Evolutionary conservation across 2,888 invertebrate genomes (phyloP).

Genomic region (Lamproptera curius): DNA sequence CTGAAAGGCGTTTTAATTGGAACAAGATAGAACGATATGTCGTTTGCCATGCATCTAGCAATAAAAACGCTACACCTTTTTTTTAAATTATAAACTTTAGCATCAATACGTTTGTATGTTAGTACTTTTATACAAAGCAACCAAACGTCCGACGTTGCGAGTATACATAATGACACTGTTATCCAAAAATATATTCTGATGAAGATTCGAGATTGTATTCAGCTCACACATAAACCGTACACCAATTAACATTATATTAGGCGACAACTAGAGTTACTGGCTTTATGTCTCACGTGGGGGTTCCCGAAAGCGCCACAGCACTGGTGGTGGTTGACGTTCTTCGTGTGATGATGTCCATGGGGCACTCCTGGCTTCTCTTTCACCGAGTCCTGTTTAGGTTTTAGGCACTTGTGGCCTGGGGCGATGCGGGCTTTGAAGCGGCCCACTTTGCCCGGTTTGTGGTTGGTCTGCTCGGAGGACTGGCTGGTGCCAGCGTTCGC

Average conservation of each 20-base stretch:
- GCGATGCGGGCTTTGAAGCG: conserved; percentile 61
- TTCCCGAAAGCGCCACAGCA: conserved; percentile 74
- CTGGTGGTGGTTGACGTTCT: conserved; percentile 69
- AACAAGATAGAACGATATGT: no score
- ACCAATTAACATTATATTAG: conserved; percentile 61
- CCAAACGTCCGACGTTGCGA: no score
- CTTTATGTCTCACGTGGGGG: conserved; percentile 68
- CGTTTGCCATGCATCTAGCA: no score
- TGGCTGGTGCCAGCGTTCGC: conserved; percentile 43
- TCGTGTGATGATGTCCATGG: conserved; percentile 65
- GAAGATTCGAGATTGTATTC: no score
- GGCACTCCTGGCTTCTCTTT: conserved; percentile 44
- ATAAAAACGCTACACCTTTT: no score
- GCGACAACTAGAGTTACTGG: conserved; percentile 57
- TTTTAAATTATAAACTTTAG: no score
- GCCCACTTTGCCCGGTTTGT: conserved; percentile 60
- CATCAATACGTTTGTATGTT: no score
- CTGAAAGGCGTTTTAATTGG: no score
- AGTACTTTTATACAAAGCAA: no score
- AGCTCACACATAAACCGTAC: no score
- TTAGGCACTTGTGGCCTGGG: conserved; percentile 57
- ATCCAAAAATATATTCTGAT: no score
- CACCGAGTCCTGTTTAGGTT: conserved; percentile 41
- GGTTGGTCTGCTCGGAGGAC: conserved; percentile 38
- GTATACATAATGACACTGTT: no score